These are phyloP conservation scores for Oenanthe oenanthe DNA, from an alignment of 2,113 vertebrate species.

Conservation along the genomic window DNA sequence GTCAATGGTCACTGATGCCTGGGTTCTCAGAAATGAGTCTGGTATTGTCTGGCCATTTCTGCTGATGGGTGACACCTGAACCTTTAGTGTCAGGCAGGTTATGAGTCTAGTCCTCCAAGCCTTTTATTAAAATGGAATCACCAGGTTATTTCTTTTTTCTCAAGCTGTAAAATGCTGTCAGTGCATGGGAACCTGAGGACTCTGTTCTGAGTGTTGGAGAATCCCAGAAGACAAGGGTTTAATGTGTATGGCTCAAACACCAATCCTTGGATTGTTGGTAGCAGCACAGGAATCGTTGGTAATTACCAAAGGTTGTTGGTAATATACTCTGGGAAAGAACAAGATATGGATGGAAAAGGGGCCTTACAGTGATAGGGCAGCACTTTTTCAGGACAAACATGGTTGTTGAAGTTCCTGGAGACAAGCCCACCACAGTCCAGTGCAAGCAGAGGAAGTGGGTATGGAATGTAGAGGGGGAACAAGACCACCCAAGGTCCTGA, in stretches of 20 bases:
- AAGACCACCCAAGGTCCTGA: accelerated
- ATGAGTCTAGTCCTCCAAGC: neutral
- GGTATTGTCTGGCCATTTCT: neutral
- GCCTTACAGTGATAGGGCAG: neutral
- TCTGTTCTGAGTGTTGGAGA: neutral
- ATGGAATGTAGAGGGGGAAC: accelerated
- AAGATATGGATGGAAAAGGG: neutral
- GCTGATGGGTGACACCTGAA: neutral
- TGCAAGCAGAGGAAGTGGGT: neutral
- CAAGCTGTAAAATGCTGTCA: neutral
- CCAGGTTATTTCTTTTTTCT: neutral
- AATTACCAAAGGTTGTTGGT: neutral
- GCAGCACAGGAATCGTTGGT: neutral
- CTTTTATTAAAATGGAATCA: neutral
- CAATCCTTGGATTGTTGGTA: neutral
- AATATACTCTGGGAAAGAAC: neutral
- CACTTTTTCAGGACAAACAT: neutral
- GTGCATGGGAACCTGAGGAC: neutral
- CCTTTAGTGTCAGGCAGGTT: neutral
- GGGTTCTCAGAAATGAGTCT: neutral
- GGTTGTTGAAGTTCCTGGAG: neutral
- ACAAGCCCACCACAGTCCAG: neutral
- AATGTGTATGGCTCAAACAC: neutral
- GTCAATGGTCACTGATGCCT: neutral
- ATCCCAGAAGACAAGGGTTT: neutral